phyloP scores from a whole-genome alignment of 2,888 invertebrate genomes.

The Pecten maximus region DNA sequence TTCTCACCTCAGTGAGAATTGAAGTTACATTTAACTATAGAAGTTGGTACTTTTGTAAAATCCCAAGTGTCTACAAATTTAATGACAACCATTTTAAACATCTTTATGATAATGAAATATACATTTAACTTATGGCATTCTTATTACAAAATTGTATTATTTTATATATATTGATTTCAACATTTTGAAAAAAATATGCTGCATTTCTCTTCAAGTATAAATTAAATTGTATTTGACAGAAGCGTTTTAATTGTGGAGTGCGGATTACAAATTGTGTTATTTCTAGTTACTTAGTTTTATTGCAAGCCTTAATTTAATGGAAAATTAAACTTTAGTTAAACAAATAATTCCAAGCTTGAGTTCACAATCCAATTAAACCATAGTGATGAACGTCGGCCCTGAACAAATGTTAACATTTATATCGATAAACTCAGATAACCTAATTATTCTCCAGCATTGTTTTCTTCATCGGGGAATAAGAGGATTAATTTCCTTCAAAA shows the following conservation, averaged over 20 bases:
- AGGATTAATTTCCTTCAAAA: neutral
- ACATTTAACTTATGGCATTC: neutral
- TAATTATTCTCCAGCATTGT: neutral
- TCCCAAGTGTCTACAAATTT: neutral
- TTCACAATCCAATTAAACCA: neutral
- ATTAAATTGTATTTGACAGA: conserved; percentile 9
- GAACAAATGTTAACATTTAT: neutral
- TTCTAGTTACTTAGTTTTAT: neutral
- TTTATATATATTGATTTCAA: neutral
- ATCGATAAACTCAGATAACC: neutral
- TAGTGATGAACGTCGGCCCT: neutral
- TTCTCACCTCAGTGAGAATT: no score
- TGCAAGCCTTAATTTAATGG: neutral
- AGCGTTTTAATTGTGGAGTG: neutral
- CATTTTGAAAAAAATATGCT: neutral
- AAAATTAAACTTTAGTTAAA: neutral
- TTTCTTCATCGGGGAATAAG: neutral
- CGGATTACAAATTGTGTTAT: neutral
- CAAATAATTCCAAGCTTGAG: neutral
- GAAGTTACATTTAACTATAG: no score
- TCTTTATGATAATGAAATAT: neutral
- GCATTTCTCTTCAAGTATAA: neutral
- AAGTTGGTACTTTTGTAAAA: neutral
- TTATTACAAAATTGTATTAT: neutral
- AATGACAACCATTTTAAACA: neutral